A percentile compares a stretch with the other conserved stretches of the same genome.
Conservation (phyloP, 2,888 invertebrate species). For the Coenonympha arcania region DNA sequence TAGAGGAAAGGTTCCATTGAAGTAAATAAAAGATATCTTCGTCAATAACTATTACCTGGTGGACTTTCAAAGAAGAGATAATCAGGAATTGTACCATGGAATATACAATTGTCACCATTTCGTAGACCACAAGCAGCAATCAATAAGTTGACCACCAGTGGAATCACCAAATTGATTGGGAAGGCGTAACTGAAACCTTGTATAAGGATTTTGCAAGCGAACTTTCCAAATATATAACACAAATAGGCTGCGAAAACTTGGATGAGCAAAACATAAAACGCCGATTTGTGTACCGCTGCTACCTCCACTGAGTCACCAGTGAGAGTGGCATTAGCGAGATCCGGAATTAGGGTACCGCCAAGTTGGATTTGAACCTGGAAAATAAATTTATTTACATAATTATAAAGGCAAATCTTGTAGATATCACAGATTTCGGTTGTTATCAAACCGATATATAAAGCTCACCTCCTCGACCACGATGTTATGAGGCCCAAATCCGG, state of each 20-base stretch:
- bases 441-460: too few relatives aligned
- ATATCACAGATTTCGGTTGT: too few relatives aligned
- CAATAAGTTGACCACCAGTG: slow-evolving; percentile 88
- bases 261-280: slow-evolving; percentile 83
- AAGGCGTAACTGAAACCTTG: slow-evolving; percentile 98
- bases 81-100: slow-evolving; percentile 87
- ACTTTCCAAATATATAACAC: slow-evolving; percentile 95
- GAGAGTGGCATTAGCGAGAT: slow-evolving; percentile 82
- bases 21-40: background rate
- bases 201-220: slow-evolving; percentile 96
- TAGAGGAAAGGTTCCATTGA: background rate
- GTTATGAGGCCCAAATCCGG: slow-evolving; percentile 84
- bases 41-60: slow-evolving; percentile 51
- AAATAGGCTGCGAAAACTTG: slow-evolving; percentile 89
- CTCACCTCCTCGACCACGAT: slow-evolving; percentile 83
- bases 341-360: slow-evolving; percentile 78
- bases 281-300: slow-evolving; percentile 80
- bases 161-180: slow-evolving; percentile 94
- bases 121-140: slow-evolving; percentile 92
- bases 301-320: slow-evolving; percentile 84
- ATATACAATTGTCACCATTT: slow-evolving; percentile 89
- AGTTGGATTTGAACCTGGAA: slow-evolving; percentile 75
- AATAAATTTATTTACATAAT: background rate
- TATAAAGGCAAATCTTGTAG: too few relatives aligned
- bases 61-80: slow-evolving; percentile 95